Conservation (phyloP, 2,797 vertebrate species). For the Cirrhinus molitorella region DNA sequence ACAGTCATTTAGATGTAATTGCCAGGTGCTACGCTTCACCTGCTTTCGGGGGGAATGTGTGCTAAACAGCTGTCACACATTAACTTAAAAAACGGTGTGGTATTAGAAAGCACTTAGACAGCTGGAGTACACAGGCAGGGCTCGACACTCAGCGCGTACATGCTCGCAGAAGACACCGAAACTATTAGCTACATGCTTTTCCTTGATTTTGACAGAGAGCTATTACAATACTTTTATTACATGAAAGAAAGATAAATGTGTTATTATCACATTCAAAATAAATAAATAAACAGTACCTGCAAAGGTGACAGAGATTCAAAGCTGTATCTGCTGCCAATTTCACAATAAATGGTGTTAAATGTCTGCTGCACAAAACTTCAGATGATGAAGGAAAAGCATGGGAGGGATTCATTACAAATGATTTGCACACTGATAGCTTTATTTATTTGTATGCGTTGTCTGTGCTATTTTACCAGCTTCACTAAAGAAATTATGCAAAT, state of each 20-base stretch:
- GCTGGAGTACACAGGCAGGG: background rate
- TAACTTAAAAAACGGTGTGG: slow-evolving; percentile 57
- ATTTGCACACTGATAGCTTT: background rate
- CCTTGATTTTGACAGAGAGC: background rate
- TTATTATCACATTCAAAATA: background rate
- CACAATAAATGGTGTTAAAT: background rate
- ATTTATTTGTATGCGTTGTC: slow-evolving; percentile 5
- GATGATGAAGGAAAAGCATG: background rate
- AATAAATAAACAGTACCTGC: background rate
- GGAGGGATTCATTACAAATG: background rate
- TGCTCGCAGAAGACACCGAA: background rate
- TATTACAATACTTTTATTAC: background rate
- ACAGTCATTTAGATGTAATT: slow-evolving; percentile 63
- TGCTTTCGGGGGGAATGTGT: slow-evolving; percentile 53
- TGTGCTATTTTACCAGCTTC: slow-evolving; percentile 1
- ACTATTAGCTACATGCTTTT: background rate
- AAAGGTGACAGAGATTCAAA: background rate
- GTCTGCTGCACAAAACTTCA: background rate
- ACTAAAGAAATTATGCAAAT: slow-evolving; percentile 6
- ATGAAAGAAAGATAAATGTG: background rate
- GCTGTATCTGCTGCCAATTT: background rate
- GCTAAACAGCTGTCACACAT: slow-evolving; percentile 70
- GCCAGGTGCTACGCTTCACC: slow-evolving; percentile 48
- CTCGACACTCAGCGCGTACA: background rate
- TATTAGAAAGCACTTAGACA: slow-evolving; percentile 56